A percentile compares a stretch with the other conserved stretches of the same genome.
Evolutionary conservation across 2,888 invertebrate genomes (phyloP).

Genomic region (Eulithis prunata): DNA sequence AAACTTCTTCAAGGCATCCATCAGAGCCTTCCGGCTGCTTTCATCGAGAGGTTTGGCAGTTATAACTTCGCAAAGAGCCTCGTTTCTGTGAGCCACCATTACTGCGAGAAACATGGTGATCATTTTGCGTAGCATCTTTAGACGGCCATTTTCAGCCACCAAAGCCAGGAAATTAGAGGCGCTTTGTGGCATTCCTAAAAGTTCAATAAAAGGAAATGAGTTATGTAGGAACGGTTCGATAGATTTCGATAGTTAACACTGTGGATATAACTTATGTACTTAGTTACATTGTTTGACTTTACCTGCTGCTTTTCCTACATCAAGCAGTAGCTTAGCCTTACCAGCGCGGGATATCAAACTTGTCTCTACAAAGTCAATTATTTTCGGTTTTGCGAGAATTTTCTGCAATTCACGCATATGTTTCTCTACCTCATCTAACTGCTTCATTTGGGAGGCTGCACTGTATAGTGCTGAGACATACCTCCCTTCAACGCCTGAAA

Average conservation of each 20-base stretch:
- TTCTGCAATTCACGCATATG: conserved; percentile 54
- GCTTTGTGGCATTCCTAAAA: conserved; percentile 62
- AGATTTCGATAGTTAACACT: too few relatives aligned
- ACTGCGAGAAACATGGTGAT: conserved; percentile 62
- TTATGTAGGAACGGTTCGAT: background rate
- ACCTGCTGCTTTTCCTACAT: conserved; percentile 60
- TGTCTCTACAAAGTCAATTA: conserved; percentile 66
- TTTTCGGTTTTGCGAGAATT: conserved; percentile 57
- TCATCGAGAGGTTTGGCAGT: conserved; percentile 68
- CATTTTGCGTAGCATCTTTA: conserved; percentile 65
- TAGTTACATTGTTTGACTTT: background rate
- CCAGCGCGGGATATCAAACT: conserved; percentile 59
- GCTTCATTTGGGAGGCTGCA: conserved; percentile 59
- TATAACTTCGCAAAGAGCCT: conserved; percentile 71
- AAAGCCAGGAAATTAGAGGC: conserved; percentile 63
- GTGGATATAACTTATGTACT: too few relatives aligned
- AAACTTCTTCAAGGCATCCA: conserved; percentile 61
- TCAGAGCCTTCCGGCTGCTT: conserved; percentile 49
- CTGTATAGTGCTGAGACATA: conserved; percentile 71
- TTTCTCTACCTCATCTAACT: conserved; percentile 64
- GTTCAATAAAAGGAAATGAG: background rate
- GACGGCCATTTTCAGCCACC: conserved; percentile 71
- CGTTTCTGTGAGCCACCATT: conserved; percentile 73
- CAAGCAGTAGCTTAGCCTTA: conserved; percentile 61
- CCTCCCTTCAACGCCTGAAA: conserved; percentile 66